A percentile compares a stretch with the other conserved stretches of the same genome.
phyloP scores from a whole-genome alignment of 2,888 invertebrate species.

The Andrena haemorrhoa region DNA sequence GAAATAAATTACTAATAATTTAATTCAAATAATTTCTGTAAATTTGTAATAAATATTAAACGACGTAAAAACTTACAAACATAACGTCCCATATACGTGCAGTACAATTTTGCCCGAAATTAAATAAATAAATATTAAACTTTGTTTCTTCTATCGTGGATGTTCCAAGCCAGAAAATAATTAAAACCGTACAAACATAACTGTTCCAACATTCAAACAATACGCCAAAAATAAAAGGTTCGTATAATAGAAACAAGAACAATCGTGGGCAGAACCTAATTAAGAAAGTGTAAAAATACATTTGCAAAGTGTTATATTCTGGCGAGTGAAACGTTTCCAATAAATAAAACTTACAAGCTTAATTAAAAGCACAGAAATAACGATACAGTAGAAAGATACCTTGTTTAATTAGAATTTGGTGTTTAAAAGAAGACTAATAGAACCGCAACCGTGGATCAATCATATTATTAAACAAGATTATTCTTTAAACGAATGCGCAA shows the following conservation, averaged over 20 bases:
- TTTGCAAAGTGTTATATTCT: constrained; percentile 37
- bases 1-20: constrained; percentile 76
- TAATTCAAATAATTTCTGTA: constrained; percentile 61
- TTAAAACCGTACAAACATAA: constrained; percentile 28
- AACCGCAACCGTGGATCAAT: constrained; percentile 23
- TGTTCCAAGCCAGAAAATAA: constrained; percentile 46
- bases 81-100: constrained; percentile 67
- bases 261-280: constrained; percentile 1
- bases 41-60: constrained; percentile 76
- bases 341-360: constrained; percentile 39
- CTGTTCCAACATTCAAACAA: constrained; percentile 17
- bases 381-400: constrained; percentile 22
- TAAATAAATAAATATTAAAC: constrained; percentile 43
- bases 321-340: constrained; percentile 38
- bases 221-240: constrained; percentile 1
- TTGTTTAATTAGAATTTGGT: constrained; percentile 26
- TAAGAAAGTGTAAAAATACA: constrained; percentile 14
- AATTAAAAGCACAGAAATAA: constrained; percentile 32
- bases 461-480: constrained; percentile 22
- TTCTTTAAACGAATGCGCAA: constrained; percentile 17
- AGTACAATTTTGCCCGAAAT: constrained; percentile 61
- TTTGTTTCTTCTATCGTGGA: constrained; percentile 19
- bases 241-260: neutral
- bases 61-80: constrained; percentile 77
- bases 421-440: constrained; percentile 15